A percentile compares a stretch with the other conserved stretches of the same genome.
phyloP scores from a whole-genome alignment of 2,113 vertebrate species.

The Stercorarius parasiticus region DNA sequence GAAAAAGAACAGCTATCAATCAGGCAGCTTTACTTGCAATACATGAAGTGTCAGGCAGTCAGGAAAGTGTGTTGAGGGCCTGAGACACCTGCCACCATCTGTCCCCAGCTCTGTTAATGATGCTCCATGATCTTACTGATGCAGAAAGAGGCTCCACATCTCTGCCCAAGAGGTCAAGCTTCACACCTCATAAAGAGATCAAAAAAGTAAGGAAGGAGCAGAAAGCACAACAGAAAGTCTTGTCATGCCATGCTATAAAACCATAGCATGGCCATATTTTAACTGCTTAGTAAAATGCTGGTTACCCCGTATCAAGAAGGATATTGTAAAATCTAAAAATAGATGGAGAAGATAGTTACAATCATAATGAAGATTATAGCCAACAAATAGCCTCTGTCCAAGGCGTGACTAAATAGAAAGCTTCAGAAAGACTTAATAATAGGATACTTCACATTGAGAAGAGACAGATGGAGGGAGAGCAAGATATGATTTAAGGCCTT shows the following conservation, averaged over 20 bases:
- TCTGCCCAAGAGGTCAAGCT: neutral
- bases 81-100: neutral
- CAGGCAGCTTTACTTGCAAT: neutral
- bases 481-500: slow-evolving; percentile 15
- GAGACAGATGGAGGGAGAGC: neutral
- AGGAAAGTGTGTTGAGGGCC: neutral
- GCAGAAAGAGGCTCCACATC: neutral
- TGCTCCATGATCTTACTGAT: neutral
- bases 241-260: neutral
- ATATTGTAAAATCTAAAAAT: neutral
- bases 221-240: neutral
- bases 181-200: neutral
- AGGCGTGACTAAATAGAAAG: neutral
- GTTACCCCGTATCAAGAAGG: neutral
- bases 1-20: neutral
- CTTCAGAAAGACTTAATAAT: neutral
- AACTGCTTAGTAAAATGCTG: neutral
- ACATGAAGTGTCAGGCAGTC: neutral
- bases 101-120: neutral
- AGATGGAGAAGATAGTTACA: neutral
- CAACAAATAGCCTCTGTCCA: neutral
- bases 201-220: neutral
- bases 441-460: neutral
- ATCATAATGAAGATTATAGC: neutral
- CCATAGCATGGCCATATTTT: neutral